Base-by-base conservation (phyloP, 2,888 invertebrate species). In the Melitaea athalia region DNA sequence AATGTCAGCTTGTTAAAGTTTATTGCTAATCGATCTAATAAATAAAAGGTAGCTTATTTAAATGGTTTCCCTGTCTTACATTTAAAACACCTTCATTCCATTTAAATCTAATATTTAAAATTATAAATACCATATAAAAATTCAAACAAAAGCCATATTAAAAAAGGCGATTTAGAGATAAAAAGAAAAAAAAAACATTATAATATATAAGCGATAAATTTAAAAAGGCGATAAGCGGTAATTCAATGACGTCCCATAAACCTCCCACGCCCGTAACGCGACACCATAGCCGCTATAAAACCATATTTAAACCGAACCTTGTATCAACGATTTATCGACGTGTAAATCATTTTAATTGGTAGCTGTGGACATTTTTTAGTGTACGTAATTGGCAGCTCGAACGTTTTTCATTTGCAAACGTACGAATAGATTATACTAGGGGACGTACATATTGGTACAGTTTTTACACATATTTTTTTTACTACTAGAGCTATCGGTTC, bases 271-370 rank as follows among this genome's bases (percentile, higher is more conserved):
- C 71, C 70, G 79, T 78, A 79, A 83, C 77, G 75, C 71, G 79
- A 81, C 81, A 78, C 77, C 72, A 75, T 50, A 67, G 64, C 72
- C 70, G 75, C 70, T 69, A 74, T 73, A 81, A 79, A 80, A 76
- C 75, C 78, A 76, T 77, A 77, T 80, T 80, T 77, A 78, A 77
- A 66, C 78, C 78, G 75, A 75, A 77, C 80, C 74, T 81, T 81
- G 80, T 84, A 83, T 82, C 80, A 78, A 77, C 74, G 86, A 92
- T 92, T 91, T 92, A 92, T 92, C 85, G 91, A 88, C 84, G 87
- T 90, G 90, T 92, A 92, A 92, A 92, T 92, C 92, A 92, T 88
- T 91, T 92, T 91, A 92, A 92, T 92, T 90, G 92, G 90, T 75
- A 86, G 83, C 85, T 81, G 83, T 82, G 87, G 89, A 88, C 87